Conservation (phyloP, 2,113 vertebrate species). For the Rhinopomastus cyanomelas region DNA sequence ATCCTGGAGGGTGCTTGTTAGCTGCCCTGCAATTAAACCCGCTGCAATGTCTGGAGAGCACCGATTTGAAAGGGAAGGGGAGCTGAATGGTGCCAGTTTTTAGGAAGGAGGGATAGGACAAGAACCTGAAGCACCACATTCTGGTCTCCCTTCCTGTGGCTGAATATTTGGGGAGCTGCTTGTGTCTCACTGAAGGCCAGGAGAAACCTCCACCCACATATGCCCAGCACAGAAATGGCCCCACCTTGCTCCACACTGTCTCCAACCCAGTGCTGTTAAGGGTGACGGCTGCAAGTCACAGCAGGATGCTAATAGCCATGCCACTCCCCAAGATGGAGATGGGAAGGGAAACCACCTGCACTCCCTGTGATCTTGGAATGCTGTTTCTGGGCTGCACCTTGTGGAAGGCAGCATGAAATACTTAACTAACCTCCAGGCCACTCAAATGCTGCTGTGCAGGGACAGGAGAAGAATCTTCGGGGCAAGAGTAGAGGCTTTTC, state of each 20-base stretch:
- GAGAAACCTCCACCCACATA: neutral
- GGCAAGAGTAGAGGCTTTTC: neutral
- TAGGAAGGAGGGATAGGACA: neutral
- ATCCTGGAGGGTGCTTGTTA: neutral
- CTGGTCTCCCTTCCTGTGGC: fast-evolving
- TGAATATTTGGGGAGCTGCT: neutral
- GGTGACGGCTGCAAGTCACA: neutral
- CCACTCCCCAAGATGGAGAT: neutral
- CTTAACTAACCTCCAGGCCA: slow-evolving; percentile 29
- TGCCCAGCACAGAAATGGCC: neutral
- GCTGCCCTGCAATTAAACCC: slow-evolving; percentile 22
- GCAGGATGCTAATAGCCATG: neutral
- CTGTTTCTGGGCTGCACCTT: neutral
- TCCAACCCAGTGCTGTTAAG: fast-evolving
- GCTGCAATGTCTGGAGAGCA: neutral
- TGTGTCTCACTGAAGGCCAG: neutral
- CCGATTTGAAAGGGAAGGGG: neutral
- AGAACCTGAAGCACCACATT: neutral
- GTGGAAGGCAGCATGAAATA: slow-evolving; percentile 33
- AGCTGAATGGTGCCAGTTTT: neutral
- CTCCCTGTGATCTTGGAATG: neutral
- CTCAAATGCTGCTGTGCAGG: neutral
- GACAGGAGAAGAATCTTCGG: neutral
- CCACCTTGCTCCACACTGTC: neutral
- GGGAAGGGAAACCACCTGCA: neutral